A percentile compares a stretch with the other conserved stretches of the same genome.
phyloP scores from a whole-genome alignment of 1,140 invertebrate genomes.

The Leptinotarsa undecemlineata region DNA sequence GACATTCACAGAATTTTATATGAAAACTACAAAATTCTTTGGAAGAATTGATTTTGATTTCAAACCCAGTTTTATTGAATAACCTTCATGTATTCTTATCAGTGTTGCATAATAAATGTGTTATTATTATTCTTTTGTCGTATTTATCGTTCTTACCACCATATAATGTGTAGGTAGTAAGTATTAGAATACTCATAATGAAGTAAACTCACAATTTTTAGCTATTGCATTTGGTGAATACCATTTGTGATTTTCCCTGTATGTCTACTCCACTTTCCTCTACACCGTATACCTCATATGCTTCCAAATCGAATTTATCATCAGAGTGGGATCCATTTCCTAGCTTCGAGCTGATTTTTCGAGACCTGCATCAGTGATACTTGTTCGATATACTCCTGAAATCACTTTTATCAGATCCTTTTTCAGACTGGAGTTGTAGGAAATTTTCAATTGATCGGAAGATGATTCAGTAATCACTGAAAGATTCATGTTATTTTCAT shows the following conservation, averaged over 20 bases:
- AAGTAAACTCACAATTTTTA: too few relatives aligned
- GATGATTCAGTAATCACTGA: neutral
- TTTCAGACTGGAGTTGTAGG: neutral
- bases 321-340: neutral
- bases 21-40: too few relatives aligned
- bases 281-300: neutral
- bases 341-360: neutral
- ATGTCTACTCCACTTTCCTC: neutral
- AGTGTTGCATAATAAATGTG: too few relatives aligned
- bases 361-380: slow-evolving; percentile 7
- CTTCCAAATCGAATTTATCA: slow-evolving; percentile 1
- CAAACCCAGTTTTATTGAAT: too few relatives aligned
- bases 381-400: neutral
- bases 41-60: too few relatives aligned
- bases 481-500: neutral
- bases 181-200: too few relatives aligned
- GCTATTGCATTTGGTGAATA: too few relatives aligned
- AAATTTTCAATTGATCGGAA: neutral
- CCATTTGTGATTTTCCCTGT: neutral
- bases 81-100: too few relatives aligned
- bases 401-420: slow-evolving; percentile 2
- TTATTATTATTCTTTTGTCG: too few relatives aligned
- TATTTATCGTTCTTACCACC: too few relatives aligned
- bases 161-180: too few relatives aligned
- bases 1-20: too few relatives aligned